These are phyloP conservation scores for Ranitomeya variabilis DNA, from an alignment of 2,113 vertebrate species.

Conservation along the genomic window DNA sequence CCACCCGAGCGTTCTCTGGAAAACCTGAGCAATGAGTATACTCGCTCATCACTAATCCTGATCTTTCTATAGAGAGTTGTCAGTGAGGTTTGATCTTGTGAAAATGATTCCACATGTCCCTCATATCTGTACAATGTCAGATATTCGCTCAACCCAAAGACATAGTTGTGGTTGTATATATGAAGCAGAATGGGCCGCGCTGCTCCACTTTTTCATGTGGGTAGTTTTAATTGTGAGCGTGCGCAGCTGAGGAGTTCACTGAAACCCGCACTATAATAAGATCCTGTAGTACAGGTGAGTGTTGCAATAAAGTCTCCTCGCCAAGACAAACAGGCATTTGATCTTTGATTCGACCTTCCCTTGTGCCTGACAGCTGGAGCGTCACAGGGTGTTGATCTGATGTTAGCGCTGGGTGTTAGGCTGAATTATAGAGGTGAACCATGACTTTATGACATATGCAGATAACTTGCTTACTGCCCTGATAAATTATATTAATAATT, in stretches of 20 bases:
- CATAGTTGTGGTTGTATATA: not conserved
- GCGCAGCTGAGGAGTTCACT: not conserved
- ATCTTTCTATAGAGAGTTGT: no score
- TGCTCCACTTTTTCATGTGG: not conserved
- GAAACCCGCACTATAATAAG: not conserved
- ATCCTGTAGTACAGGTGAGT: not conserved
- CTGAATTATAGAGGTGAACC: not conserved
- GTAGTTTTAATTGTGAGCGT: not conserved
- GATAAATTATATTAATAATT: not conserved
- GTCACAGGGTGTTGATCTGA: not conserved
- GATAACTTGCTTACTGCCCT: not conserved
- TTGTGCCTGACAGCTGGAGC: no score
- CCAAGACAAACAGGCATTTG: slow-evolving; percentile 7
- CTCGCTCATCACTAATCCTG: no score
- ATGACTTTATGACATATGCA: no score
- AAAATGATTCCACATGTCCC: no score
- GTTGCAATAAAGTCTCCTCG: slow-evolving; percentile 13
- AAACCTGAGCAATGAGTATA: no score
- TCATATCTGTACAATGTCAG: no score
- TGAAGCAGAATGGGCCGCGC: not conserved
- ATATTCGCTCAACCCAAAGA: no score
- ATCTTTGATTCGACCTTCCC: not conserved
- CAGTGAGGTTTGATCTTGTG: no score
- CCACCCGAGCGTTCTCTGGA: no score
- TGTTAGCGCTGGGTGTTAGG: not conserved